Conservation (phyloP, 2,113 vertebrate species). For the Xyliphius kryptos region DNA sequence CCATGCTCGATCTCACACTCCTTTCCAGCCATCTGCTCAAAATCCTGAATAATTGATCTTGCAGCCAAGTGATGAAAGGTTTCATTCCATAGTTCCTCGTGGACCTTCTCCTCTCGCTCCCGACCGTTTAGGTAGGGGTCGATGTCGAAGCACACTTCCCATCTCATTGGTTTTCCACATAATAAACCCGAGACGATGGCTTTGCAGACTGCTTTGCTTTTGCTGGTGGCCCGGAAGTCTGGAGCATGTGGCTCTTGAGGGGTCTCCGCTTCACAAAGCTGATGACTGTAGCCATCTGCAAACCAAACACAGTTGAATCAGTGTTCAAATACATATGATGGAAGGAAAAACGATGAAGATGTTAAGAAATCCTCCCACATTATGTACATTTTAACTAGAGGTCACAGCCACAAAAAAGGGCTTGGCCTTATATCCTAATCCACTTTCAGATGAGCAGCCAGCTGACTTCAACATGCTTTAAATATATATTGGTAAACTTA, state of each 20-base stretch:
- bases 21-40: slow-evolving; percentile 80
- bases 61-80: slow-evolving; percentile 92
- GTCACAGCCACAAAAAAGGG: no score
- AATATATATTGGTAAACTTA: background rate
- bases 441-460: background rate
- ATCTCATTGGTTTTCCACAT: slow-evolving; percentile 68
- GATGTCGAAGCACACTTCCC: slow-evolving; percentile 87
- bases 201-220: slow-evolving; percentile 66
- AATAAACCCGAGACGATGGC: slow-evolving; percentile 79
- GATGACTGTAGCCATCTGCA: slow-evolving; percentile 69
- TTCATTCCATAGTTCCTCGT: slow-evolving; percentile 80
- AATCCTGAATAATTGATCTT: slow-evolving; percentile 83
- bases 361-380: no score
- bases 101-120: slow-evolving; percentile 56
- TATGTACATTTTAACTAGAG: no score
- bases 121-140: slow-evolving; percentile 64
- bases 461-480: background rate
- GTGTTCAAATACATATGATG: background rate
- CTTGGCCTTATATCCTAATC: no score
- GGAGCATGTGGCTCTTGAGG: slow-evolving; percentile 48
- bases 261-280: slow-evolving; percentile 65
- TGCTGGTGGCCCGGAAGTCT: slow-evolving; percentile 35
- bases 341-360: background rate
- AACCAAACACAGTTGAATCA: background rate
- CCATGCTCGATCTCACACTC: slow-evolving; percentile 88